Evolutionary conservation across 2,888 invertebrate genomes (phyloP), one percentile per base, ranked within the genome.

Genomic region (Yponomeuta malinellus): DNA sequence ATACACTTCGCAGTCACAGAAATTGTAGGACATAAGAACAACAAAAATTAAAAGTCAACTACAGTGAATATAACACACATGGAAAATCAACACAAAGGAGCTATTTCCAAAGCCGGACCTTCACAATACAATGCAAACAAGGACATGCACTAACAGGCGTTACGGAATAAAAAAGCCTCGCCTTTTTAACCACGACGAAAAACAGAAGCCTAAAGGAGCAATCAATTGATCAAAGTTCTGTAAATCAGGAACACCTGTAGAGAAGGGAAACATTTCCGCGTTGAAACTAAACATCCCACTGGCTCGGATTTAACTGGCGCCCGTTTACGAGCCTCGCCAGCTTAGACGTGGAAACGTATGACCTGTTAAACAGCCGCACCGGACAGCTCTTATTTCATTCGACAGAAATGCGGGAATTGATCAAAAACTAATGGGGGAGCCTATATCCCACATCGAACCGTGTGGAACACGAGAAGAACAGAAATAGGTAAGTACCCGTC

Each of bases 271-370:
- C 43, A 68, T 77, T 77, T 73, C 75, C 75, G 74, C 73, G 76
- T 73, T 74, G 76, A 84, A 83, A 81, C 78, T 79, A 80, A 84
- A 84, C 81, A 84, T 76, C 78, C 78, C 78, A 76, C 80, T 78
- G 78, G 77, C 79, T 79, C 77, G 72, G 76, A 80, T 76, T 84
- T 82, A 84, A 83, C 84, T 78, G 79, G 78, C 78, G 81, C 78
- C 75, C 79, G 78, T 90, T 90, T 86, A 89, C 86, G 87, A 85
- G 76, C 80, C 74, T 75, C 76, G 48, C 78, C 82, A 82, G 77
- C 80, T 82, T 82, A 82, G 83, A 82, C 85, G 83, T 88, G 88
- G 15, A 88, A 89, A 89, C 88, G 65, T 65, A 88, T 81, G 81
- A 82, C 83, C 76, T 59, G 52, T 15, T 59, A 59, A 59, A 59